Evolutionary conservation across 2,888 invertebrate species (phyloP).

Genomic region (Romanomermis culicivorax): DNA sequence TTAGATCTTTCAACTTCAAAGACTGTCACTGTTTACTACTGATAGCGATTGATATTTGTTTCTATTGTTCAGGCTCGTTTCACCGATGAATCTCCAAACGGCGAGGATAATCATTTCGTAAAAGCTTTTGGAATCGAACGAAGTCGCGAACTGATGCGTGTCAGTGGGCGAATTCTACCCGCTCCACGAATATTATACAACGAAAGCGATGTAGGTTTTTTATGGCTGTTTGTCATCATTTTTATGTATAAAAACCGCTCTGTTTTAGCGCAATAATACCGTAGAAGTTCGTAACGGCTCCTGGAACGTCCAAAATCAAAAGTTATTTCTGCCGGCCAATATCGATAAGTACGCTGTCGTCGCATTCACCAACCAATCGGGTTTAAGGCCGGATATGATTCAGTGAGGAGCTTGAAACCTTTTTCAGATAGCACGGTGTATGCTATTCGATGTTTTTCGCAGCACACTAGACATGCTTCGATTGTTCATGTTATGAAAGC

Average conservation of each 20-base stretch:
- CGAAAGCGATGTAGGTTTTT: not conserved
- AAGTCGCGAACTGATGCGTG: not conserved
- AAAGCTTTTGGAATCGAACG: not conserved
- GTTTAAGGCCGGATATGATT: too few species aligned
- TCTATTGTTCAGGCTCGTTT: not conserved
- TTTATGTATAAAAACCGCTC: not conserved
- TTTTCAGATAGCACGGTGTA: too few species aligned
- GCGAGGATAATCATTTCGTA: not conserved
- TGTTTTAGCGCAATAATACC: not conserved
- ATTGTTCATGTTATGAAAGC: not conserved
- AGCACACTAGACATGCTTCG: not conserved
- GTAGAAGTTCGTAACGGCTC: not conserved
- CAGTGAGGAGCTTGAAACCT: too few species aligned
- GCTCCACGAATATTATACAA: not conserved
- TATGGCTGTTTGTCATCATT: not conserved
- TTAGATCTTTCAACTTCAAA: too few species aligned
- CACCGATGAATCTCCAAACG: not conserved
- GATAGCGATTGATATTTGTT: too few species aligned
- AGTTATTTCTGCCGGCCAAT: not conserved
- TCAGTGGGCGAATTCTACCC: not conserved
- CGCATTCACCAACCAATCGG: not conserved
- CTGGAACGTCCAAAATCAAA: not conserved
- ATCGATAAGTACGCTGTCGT: not conserved
- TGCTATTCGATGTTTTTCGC: not conserved
- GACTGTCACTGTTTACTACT: too few species aligned